These are phyloP conservation scores for Hirtodrosophila trivittata DNA, from an alignment of 2,888 invertebrate species.

Conservation along the genomic window DNA sequence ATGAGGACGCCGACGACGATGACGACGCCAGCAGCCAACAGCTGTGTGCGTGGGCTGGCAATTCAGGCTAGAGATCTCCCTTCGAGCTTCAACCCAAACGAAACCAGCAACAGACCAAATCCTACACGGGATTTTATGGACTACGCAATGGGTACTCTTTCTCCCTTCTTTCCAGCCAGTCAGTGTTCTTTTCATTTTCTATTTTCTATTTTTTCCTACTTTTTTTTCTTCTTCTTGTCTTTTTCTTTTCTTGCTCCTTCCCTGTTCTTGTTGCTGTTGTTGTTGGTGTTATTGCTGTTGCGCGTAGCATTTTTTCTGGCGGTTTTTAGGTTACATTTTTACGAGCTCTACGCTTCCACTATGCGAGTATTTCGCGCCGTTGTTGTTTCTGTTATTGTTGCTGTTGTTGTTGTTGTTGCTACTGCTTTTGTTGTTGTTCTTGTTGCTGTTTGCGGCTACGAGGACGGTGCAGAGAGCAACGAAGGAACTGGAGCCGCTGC, in stretches of 20 bases:
- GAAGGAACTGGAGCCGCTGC: conserved; percentile 53
- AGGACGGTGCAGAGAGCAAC: conserved; percentile 49
- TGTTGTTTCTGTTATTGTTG: conserved; percentile 37
- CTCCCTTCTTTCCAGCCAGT: conserved; percentile 60
- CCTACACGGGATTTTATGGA: conserved; percentile 60
- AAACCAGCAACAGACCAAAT: conserved; percentile 34
- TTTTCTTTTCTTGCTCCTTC: conserved; percentile 22
- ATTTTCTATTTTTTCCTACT: conserved; percentile 1
- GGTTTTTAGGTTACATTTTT: conserved; percentile 82
- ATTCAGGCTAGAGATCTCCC: conserved; percentile 22
- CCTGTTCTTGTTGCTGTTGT: conserved; percentile 2
- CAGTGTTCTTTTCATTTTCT: conserved; percentile 3
- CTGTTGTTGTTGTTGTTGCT: conserved; percentile 8
- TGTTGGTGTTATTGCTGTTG: conserved; percentile 36
- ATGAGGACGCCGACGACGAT: conserved; percentile 41
- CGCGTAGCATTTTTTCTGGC: conserved; percentile 75
- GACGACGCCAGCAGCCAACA: conserved; percentile 38
- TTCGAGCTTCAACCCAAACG: conserved; percentile 8
- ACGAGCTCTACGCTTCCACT: conserved; percentile 71
- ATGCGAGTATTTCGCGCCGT: conserved; percentile 56
- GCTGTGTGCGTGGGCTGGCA: conserved; percentile 43
- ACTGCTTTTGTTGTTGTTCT: conserved; percentile 18
- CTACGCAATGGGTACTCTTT: conserved; percentile 67
- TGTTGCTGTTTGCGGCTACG: conserved; percentile 48
- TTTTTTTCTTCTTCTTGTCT: conserved; percentile 18